Evolutionary conservation across 2,113 vertebrate species (phyloP).

Genomic region (Leucoraja erinaceus): DNA sequence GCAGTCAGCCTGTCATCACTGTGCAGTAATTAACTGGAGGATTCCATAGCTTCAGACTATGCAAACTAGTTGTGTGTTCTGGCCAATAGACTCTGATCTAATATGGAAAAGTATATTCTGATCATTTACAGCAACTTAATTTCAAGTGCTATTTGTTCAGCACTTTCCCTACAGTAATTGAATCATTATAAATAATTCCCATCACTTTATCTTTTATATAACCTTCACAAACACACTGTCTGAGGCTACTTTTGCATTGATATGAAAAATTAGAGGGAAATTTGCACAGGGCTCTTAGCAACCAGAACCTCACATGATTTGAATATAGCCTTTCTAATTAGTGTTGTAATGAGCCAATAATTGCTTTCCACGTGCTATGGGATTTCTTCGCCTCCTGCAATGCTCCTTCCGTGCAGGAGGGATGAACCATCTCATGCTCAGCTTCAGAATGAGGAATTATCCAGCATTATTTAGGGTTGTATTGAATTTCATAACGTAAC

Average conservation of each 20-base stretch:
- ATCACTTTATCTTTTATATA: constrained; percentile 15
- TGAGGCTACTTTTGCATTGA: background rate
- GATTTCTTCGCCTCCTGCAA: background rate
- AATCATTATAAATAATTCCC: constrained; percentile 36
- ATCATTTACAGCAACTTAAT: constrained; percentile 36
- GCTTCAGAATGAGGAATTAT: background rate
- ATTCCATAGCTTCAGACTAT: constrained; percentile 41
- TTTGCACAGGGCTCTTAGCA: too few species aligned
- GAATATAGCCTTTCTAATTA: constrained; percentile 17
- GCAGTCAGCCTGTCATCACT: constrained; percentile 40
- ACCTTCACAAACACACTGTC: constrained; percentile 18
- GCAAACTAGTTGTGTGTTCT: constrained; percentile 41
- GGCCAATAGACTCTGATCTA: constrained; percentile 24
- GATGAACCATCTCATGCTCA: background rate
- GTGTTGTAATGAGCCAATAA: constrained; percentile 21
- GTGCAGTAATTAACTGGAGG: constrained; percentile 48
- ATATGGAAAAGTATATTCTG: constrained; percentile 35
- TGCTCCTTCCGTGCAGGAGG: background rate
- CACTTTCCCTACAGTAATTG: constrained; percentile 12
- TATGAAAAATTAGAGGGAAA: background rate
- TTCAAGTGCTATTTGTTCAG: constrained; percentile 18
- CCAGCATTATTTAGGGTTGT: too few species aligned
- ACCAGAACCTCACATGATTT: background rate
- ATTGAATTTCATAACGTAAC: background rate
- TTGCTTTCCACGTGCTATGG: background rate